Conservation (phyloP, 2,888 invertebrate genomes). For the Chloroclysta siterata region DNA sequence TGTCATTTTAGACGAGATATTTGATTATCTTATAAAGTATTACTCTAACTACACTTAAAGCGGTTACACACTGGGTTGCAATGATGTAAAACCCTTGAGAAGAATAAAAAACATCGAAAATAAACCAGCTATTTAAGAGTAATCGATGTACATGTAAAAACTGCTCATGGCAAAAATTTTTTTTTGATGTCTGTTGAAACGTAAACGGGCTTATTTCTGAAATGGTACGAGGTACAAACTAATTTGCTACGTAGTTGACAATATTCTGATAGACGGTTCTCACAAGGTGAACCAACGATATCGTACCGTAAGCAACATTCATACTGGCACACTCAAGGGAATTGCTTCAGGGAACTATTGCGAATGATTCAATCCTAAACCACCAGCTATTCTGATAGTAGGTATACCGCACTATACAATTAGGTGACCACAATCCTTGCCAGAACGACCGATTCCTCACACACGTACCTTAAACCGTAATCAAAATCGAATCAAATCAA, state of each 20-base stretch:
- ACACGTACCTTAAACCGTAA: constrained; percentile 23
- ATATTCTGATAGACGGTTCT: not conserved
- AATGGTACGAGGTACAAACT: no score
- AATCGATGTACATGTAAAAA: no score
- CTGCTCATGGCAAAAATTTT: no score
- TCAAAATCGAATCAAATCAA: constrained; percentile 31
- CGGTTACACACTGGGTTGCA: no score
- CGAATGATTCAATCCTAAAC: not conserved
- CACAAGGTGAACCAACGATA: not conserved
- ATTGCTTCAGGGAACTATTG: constrained; percentile 2
- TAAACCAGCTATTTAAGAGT: no score
- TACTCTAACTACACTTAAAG: no score
- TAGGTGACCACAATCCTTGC: constrained; percentile 6
- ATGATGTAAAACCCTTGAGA: no score
- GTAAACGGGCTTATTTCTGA: not conserved
- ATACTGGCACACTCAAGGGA: constrained; percentile 1
- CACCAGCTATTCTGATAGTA: constrained; percentile 1
- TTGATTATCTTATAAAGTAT: no score
- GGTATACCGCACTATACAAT: constrained; percentile 10
- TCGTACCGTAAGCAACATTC: not conserved
- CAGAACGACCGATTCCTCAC: constrained; percentile 15
- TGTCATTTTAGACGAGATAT: no score
- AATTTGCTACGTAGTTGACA: no score
- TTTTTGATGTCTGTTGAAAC: no score
- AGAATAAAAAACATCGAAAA: no score